Evolutionary conservation across 2,888 invertebrate species (phyloP), one percentile per base, ranked within the genome.

Genomic region (Listrodromus nycthemerus): DNA sequence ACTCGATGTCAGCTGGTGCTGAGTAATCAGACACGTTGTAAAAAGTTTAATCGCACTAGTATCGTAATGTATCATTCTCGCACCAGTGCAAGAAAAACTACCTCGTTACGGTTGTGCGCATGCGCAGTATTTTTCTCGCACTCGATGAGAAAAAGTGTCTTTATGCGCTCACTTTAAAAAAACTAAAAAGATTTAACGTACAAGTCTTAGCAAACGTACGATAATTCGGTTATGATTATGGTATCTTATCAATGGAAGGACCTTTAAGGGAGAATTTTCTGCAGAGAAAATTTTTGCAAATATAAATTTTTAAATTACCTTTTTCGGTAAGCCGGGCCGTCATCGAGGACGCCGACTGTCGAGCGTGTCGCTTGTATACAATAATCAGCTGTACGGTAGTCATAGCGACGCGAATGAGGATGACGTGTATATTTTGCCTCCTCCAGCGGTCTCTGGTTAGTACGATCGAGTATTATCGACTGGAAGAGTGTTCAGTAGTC

Each of bases 311-410:
- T 63, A 37, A 24, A 55, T 71, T 41, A 58, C 41, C 55, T 71
- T 63, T 48, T 19, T n/a, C 19, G 13, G 30, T 30, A 33, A 33
- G 63, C 61, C 48, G 30, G 6, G 45, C 63, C 48, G 73, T 74
- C 73, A 63, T 8, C 48, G 61, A 73, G 61, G 61, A 16, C 24
- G 21, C 19, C 27, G 45, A 30, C 10, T 63, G 21, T 45, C 27
- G 30, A 48, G 61, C 13, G 4, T 61, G 16, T 75, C 50, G 37
- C 61, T 33, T 74, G 75, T 80, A 66, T 80, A 75, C 67, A 33
- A n/a, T 30, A 5, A 58, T 58, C 77, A 77, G 69, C 67, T 77
- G 77, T 69, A 30, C n/a, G 4, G 69, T 77, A 16, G 37, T 10
- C 77, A 77, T 77, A 13, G 61, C 67, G 61, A 77, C 77, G 33